phyloP scores from a whole-genome alignment of 92 coral and sea anemone species.

The Umimayanthus chanpuru region DNA sequence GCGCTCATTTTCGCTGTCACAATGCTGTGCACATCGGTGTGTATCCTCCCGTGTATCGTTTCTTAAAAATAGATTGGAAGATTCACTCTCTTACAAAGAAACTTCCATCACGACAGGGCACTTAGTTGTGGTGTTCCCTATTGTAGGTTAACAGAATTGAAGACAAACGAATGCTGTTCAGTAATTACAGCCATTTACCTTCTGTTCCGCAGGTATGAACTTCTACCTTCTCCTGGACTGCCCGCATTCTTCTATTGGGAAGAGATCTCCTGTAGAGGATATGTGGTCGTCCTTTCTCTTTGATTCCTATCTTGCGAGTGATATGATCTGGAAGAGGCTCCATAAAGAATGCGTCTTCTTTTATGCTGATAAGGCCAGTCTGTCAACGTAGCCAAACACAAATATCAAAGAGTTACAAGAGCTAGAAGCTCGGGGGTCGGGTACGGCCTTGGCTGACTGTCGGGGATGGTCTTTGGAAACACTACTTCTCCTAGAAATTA shows the following conservation, averaged over 20 bases:
- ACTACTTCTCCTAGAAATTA: no score
- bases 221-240: constrained; percentile 49
- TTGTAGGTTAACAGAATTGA: background rate
- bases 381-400: constrained; percentile 24
- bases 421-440: background rate
- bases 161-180: no score
- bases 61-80: no score
- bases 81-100: no score
- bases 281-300: constrained; percentile 72
- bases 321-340: constrained; percentile 88
- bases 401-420: background rate
- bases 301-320: constrained; percentile 53
- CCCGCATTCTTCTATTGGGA: constrained; percentile 35
- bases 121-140: no score
- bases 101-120: no score
- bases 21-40: no score
- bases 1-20: no score
- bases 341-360: constrained; percentile 78
- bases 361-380: constrained; percentile 80
- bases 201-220: constrained; percentile 81
- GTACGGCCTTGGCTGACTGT: background rate
- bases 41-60: no score
- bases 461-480: background rate
- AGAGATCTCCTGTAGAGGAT: constrained; percentile 79
- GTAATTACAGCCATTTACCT: constrained; percentile 47